phyloP scores from a whole-genome alignment of 2,113 vertebrate genomes.

The Tragelaphus scriptus region DNA sequence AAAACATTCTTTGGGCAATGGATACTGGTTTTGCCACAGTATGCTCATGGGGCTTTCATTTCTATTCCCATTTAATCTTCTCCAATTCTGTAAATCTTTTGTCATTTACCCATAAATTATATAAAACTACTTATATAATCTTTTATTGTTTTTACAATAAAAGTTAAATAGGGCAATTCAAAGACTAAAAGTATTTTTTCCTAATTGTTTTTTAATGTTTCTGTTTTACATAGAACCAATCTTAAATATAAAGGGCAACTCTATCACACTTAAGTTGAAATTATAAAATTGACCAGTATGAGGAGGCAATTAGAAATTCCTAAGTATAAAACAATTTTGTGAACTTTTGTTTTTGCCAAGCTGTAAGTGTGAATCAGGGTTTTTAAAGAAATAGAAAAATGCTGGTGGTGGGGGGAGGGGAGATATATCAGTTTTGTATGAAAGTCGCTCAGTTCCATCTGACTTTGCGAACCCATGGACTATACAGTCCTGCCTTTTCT shows the following conservation, averaged over 20 bases:
- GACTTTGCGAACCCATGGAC: background rate
- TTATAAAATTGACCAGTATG: slow-evolving; percentile 44
- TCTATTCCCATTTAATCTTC: background rate
- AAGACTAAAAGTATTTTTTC: slow-evolving; percentile 23
- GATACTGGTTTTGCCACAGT: slow-evolving; percentile 17
- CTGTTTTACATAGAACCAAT: background rate
- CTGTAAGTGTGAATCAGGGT: background rate
- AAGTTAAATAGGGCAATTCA: slow-evolving; percentile 23
- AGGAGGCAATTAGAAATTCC: slow-evolving; percentile 39
- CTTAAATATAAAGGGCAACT: slow-evolving; percentile 58
- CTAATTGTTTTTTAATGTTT: slow-evolving; percentile 30
- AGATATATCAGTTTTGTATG: background rate
- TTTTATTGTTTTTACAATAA: slow-evolving; percentile 19
- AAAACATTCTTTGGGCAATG: slow-evolving; percentile 42
- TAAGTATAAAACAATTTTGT: slow-evolving; percentile 41
- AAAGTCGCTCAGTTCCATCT: background rate
- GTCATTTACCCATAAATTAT: slow-evolving; percentile 3
- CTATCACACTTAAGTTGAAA: slow-evolving; percentile 62
- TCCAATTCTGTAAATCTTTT: background rate
- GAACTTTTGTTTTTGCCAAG: slow-evolving; percentile 18
- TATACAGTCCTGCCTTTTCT: background rate
- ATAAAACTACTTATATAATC: slow-evolving; percentile 3
- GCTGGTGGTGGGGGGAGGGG: background rate
- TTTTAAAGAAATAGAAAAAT: slow-evolving; percentile 48
- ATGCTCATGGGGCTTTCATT: background rate